Conservation (phyloP, 1,140 invertebrate species). For the Drosophila nigrodunni region DNA sequence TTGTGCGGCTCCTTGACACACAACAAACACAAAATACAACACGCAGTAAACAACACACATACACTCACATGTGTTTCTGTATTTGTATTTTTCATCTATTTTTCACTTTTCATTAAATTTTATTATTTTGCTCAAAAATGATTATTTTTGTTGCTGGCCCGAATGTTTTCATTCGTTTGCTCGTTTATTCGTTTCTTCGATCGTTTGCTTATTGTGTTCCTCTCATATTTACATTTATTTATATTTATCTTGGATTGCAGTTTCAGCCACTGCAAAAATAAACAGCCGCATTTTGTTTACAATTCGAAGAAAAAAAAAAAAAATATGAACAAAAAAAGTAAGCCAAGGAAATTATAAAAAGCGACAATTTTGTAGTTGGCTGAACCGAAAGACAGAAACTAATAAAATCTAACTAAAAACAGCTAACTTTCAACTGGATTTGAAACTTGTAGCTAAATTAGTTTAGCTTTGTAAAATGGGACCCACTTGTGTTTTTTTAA, state of each 20-base stretch:
- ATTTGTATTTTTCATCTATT: background rate
- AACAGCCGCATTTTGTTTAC: conserved; percentile 17
- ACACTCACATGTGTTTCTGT: background rate
- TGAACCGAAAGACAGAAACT: background rate
- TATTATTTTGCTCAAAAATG: conserved; percentile 21
- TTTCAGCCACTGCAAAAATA: conserved; percentile 13
- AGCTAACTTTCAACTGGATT: background rate
- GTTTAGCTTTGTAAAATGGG: too few relatives aligned
- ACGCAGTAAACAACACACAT: conserved; percentile 1
- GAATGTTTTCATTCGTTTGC: conserved; percentile 6
- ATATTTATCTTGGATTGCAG: conserved; percentile 36
- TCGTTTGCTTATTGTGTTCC: conserved; percentile 1
- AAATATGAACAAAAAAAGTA: conserved; percentile 13
- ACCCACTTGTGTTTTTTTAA: too few relatives aligned
- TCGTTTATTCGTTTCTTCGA: background rate
- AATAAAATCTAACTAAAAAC: background rate
- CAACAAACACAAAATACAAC: conserved; percentile 8
- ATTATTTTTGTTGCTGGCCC: conserved; percentile 31
- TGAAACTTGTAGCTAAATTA: background rate
- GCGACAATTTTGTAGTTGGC: background rate
- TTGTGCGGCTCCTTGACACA: conserved; percentile 15
- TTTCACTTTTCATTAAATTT: conserved; percentile 23
- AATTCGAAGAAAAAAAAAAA: conserved; percentile 5
- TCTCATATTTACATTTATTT: conserved; percentile 30
- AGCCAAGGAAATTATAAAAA: conserved; percentile 19